A percentile compares a stretch with the other conserved stretches of the same genome.
These are phyloP conservation scores for Plecotus auritus DNA, from an alignment of 2,113 vertebrate genomes.

Conservation along the genomic window DNA sequence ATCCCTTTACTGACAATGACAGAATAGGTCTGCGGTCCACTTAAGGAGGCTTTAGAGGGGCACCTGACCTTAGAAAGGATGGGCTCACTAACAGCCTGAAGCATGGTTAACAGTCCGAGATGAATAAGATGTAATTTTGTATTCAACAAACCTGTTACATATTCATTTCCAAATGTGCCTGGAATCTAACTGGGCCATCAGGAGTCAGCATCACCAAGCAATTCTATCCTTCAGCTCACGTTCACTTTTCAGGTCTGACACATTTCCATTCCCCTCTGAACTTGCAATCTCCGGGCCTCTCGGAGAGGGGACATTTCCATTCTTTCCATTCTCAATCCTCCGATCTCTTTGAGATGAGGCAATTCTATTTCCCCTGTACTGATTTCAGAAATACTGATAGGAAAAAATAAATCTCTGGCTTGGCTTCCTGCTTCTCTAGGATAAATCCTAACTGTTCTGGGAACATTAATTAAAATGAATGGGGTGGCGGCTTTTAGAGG, in stretches of 20 bases:
- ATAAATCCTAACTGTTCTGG: slow-evolving; percentile 6
- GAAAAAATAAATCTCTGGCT: slow-evolving; percentile 58
- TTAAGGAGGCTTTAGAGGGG: slow-evolving; percentile 18
- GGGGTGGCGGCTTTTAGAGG: slow-evolving; percentile 1
- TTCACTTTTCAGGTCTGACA: slow-evolving; percentile 61
- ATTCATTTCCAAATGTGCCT: slow-evolving; percentile 70
- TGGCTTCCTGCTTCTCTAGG: slow-evolving; percentile 11
- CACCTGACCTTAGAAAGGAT: slow-evolving; percentile 35
- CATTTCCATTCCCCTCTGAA: slow-evolving; percentile 62
- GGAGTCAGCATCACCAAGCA: slow-evolving; percentile 34
- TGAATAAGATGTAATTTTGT: slow-evolving; percentile 55
- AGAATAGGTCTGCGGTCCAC: slow-evolving; percentile 22
- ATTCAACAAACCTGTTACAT: slow-evolving; percentile 66
- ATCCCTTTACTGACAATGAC: background rate
- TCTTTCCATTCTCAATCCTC: slow-evolving; percentile 33
- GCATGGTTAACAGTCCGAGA: slow-evolving; percentile 52
- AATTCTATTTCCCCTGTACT: slow-evolving; percentile 61
- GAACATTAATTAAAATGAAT: slow-evolving; percentile 31
- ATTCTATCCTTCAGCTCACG: background rate
- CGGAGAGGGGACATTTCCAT: slow-evolving; percentile 44
- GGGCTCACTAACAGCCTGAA: slow-evolving; percentile 45
- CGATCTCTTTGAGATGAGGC: slow-evolving; percentile 55
- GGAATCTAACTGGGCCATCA: slow-evolving; percentile 60
- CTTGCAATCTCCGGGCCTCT: slow-evolving; percentile 46
- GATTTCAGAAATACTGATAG: slow-evolving; percentile 67